Base-by-base conservation (phyloP, 2,888 invertebrate species). In the Tigriopus californicus region DNA sequence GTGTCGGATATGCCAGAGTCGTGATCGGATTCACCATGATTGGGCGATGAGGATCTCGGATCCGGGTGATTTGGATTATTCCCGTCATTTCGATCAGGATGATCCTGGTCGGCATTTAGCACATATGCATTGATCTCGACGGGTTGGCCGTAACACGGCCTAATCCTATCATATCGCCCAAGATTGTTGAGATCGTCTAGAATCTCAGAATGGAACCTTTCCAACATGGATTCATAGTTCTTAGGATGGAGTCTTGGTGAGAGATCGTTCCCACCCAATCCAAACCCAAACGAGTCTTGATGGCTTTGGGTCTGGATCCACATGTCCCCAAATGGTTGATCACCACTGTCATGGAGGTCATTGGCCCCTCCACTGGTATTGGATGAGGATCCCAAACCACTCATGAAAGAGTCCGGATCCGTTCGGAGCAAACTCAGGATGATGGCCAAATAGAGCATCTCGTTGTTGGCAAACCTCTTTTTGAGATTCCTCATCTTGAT, bases 401-500 rank as follows among this genome's bases (percentile, higher is more conserved):
- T 76, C 56, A 83, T 71, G 67, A 81, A 80, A 24, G 79, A 77
- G 64, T 82, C 80, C 0, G 84, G 82, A 68, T 85, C 82, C 13
- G 82, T 81, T 65, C 85, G 79, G 58, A 90, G 71, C 64, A 90
- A 75, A 70, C 88, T 82, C 66, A 89, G 74, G 65, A 89, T 77
- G 70, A 91, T 71, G 65, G 89, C 83, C 65, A 89, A 74, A 70
- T 87, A 80, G 63, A 89, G 72, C 67, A 88, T 74, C 74, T 87
- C 86, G 69, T 85, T 84, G 56, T 83, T 80, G 67, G 84, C 83
- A 52, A 84, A 73, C 33, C 33, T 33, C 71, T 87, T 87, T 74
- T 87, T 87, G 66, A 85, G 73, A 66, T 82, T 81, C 73, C 86
- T 76, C 86, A 87, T 87, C n/a, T 47, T 47, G 47, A 47, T 24